Evolutionary conservation across 2,888 invertebrate genomes (phyloP), one percentile per base, ranked within the genome.

Genomic region (Euspilapteryx auroguttella): DNA sequence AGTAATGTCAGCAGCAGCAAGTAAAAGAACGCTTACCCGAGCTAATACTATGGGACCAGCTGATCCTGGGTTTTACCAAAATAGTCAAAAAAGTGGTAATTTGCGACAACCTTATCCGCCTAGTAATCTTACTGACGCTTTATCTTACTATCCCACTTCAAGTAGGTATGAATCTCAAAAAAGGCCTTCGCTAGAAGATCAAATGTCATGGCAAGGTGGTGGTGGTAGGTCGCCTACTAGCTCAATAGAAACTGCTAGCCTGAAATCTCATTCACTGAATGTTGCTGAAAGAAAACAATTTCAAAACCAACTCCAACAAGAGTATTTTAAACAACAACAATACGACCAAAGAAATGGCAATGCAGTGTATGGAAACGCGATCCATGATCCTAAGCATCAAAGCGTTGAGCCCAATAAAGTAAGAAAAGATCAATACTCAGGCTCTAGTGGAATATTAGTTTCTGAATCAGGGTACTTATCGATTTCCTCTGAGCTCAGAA

Each of bases 131-230:
- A 90, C 88, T 0, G 90, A 91, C 51, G 87, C 89, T 9, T 63
- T 91, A 5, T 86, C 87, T 1, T 91, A 89, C 42, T 91, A 91
- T 55, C 90, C 90, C 2, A 86, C 86, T 2, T 85, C 83, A 20
- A 80, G 77, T 28, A 59, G 82, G 36, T 82, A 82, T 39, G 82
- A 82, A 27, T 65, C 73, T 17, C 65, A 73, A 17, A 76, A 78
- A 38, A 71, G 76, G 49, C 52, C 79, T 27, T 79, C 81, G 25
- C 69, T 79, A 25, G 81, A 83, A 47, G 84, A 84, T 42, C 79
- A 79, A 35, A 55, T 73, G 14, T 77, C 79, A 10, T 84, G 83
- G 83, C 61, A 80, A 42, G 79, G 73, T 34, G 68, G 78, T 2
- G 14, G 10, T 6, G 77, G 69, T 56, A 79, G 75, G 49, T 79